Evolutionary conservation across 2,113 vertebrate genomes (phyloP).

Genomic region (Colius striatus): DNA sequence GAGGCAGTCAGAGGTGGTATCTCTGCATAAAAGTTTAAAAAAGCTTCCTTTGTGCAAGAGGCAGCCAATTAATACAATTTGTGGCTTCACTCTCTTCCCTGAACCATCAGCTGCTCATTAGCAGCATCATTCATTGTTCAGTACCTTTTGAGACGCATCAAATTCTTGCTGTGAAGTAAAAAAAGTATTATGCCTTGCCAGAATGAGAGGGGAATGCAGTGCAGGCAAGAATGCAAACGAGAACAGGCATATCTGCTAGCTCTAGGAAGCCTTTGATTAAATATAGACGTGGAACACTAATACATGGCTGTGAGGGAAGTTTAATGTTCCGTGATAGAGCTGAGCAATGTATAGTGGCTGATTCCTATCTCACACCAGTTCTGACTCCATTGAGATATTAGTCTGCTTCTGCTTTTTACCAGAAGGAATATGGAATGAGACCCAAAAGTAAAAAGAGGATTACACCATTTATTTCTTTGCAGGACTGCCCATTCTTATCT

Average conservation of each 20-base stretch:
- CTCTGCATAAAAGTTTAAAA: neutral
- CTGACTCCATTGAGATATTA: conserved; percentile 43
- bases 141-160: neutral
- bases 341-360: conserved; percentile 16
- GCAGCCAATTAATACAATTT: neutral
- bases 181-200: neutral
- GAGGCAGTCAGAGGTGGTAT: neutral
- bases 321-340: conserved; percentile 45
- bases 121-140: neutral
- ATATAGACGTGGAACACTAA: neutral
- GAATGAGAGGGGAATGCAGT: neutral
- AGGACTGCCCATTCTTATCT: conserved; percentile 33
- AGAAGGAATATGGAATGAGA: conserved; percentile 32
- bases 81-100: neutral
- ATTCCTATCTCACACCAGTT: conserved; percentile 22
- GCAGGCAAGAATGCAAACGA: neutral
- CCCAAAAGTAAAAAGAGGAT: neutral
- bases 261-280: conserved; percentile 26
- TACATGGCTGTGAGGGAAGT: neutral
- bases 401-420: conserved; percentile 44
- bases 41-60: neutral
- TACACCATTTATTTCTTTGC: conserved; percentile 43
- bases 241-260: neutral
- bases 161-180: neutral
- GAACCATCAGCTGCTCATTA: neutral